Percentiles rank a stretch among this genome's conserved stretches.
Conservation (phyloP, 2,797 vertebrate genomes). For the Setipinna tenuifilis region DNA sequence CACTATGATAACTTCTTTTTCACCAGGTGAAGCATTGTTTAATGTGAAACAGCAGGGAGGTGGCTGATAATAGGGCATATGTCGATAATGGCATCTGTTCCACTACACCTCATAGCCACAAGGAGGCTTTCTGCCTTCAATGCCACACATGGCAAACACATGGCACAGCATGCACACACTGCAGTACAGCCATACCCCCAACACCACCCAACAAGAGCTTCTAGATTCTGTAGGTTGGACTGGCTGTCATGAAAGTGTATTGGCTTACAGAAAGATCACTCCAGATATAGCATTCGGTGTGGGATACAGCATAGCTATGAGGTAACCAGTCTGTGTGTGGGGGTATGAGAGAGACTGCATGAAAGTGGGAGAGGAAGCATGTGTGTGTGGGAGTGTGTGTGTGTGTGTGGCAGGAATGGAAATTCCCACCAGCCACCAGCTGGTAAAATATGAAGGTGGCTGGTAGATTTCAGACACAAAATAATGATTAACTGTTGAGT, state of each 20-base stretch:
- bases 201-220: neutral
- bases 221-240: neutral
- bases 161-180: constrained; percentile 30
- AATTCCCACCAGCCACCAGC: too few relatives aligned
- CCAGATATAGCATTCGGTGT: neutral
- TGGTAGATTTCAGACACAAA: too few relatives aligned
- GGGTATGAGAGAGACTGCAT: neutral
- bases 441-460: too few relatives aligned
- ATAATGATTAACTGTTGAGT: too few relatives aligned
- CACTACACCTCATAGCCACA: neutral
- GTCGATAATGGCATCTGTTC: too few relatives aligned
- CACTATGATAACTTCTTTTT: too few relatives aligned
- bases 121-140: neutral
- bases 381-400: neutral
- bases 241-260: neutral
- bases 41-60: too few relatives aligned
- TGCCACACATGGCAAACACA: constrained; percentile 31
- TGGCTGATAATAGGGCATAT: too few relatives aligned
- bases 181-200: neutral
- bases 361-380: constrained; percentile 19
- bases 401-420: neutral
- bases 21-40: too few relatives aligned
- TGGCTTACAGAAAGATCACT: neutral
- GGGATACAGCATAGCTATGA: neutral
- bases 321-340: neutral